Conservation (phyloP, 1,140 invertebrate genomes). For the Physella acuta region DNA sequence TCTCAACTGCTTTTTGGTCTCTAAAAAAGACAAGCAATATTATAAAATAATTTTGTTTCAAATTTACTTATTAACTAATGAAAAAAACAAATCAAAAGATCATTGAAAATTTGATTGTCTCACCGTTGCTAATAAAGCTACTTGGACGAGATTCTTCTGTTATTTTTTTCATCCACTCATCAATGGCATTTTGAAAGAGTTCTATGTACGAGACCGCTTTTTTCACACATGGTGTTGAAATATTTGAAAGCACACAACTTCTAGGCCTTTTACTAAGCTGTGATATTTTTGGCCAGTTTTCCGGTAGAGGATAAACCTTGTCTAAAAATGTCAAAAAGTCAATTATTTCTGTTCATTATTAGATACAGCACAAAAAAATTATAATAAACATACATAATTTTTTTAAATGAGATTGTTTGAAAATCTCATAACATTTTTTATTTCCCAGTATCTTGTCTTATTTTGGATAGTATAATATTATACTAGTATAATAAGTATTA, state of each 20-base stretch:
- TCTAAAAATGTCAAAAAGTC: constrained; percentile 35
- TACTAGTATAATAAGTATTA: no score
- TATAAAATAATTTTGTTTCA: no score
- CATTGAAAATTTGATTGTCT: no score
- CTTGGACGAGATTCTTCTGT: constrained; percentile 38
- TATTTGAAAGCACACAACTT: constrained; percentile 49
- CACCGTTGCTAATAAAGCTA: no score
- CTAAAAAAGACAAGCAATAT: not conserved
- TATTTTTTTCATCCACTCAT: constrained; percentile 51
- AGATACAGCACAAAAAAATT: no score
- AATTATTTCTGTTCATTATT: no score
- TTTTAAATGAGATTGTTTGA: no score
- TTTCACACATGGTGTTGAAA: constrained; percentile 51
- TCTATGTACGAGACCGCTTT: constrained; percentile 56
- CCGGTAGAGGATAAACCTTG: constrained; percentile 44
- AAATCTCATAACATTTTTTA: no score
- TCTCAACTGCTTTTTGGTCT: constrained; percentile 31
- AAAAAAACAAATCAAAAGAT: no score
- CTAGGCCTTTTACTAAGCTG: constrained; percentile 38
- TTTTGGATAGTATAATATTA: no score
- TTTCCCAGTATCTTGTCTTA: no score
- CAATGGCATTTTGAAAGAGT: constrained; percentile 54
- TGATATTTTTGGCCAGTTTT: constrained; percentile 51
- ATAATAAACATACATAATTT: no score
- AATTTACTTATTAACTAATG: not conserved